Evolutionary conservation across 2,797 vertebrate genomes (phyloP).

Genomic region (Microhierax caerulescens): DNA sequence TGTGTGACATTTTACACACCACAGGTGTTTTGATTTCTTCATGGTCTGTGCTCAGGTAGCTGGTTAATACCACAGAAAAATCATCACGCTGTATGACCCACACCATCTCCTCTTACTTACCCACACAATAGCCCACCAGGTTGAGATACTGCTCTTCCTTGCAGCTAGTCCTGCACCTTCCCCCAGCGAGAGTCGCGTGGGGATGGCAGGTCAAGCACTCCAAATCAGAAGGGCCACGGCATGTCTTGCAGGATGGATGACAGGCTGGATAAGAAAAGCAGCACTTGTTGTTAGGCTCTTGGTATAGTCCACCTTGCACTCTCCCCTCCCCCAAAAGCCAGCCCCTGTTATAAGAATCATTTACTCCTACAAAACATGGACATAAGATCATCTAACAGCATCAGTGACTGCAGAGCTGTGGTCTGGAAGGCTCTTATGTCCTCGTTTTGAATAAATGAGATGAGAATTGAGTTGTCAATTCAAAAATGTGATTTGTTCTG

Average conservation of each 20-base stretch:
- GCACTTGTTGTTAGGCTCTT: neutral
- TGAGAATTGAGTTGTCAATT: neutral
- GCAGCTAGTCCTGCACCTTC: conserved; percentile 85
- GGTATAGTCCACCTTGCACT: no score
- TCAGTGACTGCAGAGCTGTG: neutral
- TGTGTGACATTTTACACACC: neutral
- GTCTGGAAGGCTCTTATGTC: neutral
- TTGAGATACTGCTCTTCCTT: conserved; percentile 83
- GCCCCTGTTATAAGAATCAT: neutral
- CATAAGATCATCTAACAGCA: neutral
- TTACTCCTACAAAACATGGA: neutral
- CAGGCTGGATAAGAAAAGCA: conserved; percentile 76
- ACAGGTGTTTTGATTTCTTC: neutral
- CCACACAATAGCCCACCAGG: conserved; percentile 81
- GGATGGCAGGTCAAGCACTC: conserved; percentile 86
- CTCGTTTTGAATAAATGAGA: neutral
- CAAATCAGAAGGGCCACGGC: conserved; percentile 80
- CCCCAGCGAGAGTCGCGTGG: conserved; percentile 67
- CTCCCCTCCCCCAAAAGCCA: neutral
- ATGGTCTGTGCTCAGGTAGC: neutral
- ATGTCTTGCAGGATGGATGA: conserved; percentile 87
- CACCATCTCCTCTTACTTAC: conserved; percentile 74
- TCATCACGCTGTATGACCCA: fast-evolving
- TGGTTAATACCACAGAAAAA: neutral
- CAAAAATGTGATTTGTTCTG: neutral